phyloP scores from a whole-genome alignment of 2,797 vertebrate species.

The Hypotaenidia philippensis region DNA sequence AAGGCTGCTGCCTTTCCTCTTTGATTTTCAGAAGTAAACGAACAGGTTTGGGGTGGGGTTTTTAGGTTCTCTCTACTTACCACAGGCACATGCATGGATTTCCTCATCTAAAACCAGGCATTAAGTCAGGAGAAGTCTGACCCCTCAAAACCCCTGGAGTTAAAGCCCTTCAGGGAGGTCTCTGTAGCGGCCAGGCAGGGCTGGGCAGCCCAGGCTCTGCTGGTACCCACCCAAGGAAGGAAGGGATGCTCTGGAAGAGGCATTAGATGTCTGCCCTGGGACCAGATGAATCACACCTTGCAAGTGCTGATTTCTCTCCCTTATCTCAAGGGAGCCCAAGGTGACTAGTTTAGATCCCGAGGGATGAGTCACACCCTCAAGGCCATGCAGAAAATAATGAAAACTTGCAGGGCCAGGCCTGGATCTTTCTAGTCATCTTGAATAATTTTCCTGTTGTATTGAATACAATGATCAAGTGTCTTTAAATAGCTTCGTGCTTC shows the following conservation, averaged over 20 bases:
- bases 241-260: neutral
- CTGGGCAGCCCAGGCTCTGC: neutral
- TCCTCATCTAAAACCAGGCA: neutral
- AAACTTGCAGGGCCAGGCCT: conserved; percentile 14
- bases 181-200: neutral
- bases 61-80: neutral
- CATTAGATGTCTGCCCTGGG: neutral
- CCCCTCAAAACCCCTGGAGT: rapidly evolving
- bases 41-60: neutral
- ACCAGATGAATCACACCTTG: conserved; percentile 20
- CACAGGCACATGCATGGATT: neutral
- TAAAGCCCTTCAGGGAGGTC: neutral
- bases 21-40: neutral
- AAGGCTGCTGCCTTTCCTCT: neutral
- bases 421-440: conserved; percentile 8
- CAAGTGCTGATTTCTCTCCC: neutral
- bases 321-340: conserved; percentile 20
- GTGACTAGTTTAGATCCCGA: conserved; percentile 45
- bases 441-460: neutral
- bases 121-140: neutral
- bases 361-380: conserved; percentile 44
- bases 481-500: conserved; percentile 28
- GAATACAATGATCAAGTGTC: neutral
- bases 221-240: neutral
- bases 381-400: conserved; percentile 20